Base-by-base conservation (phyloP, 2,797 vertebrate species). In the Peromyscus melanophrys region DNA sequence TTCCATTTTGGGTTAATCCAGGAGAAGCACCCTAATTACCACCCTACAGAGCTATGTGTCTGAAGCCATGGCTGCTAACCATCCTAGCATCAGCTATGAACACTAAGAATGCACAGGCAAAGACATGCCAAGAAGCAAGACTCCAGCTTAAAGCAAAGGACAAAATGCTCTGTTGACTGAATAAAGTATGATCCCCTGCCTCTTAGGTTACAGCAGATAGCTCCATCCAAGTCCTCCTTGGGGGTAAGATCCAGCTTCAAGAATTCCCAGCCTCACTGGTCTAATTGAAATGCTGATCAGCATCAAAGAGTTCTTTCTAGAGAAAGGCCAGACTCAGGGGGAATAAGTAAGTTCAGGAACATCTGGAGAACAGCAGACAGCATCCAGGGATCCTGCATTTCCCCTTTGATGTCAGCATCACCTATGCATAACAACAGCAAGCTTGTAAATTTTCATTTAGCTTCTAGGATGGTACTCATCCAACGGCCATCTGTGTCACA, bases 301-400 rank as follows among this genome's bases (percentile, higher is more conserved):
- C 87, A 89, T 91, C 82, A 95, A 85, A 96, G 69, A 12, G 82
- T 89, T 96, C 73, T 75, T 91, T 91, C 83, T 83, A 80, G 40
- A 94, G 77, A 91, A 96, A 91, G 23, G 14, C 82, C 67, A 91
- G 75, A 80, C 63, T 57, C 75, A 91, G 91, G 88, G 69, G 14
- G 46, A 89, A 67, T 63, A 57, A 87, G 57, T 80, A 76, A 87
- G 69, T 94, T 81, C n/a, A 75, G 82, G n/a, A 80, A 92, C 97
- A 96, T 96, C 95, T 96, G 96, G 96, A 94, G 69, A 94, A 17
- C 92, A 98, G 96, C 95, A 95, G 97, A 96, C 75, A 94, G 76
- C 69, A 93, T 25, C 55, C 0, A n/a, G 52, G 76, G 49, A 65
- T 89, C 80, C 84, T 67, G 31, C 40, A n/a, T 77, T 95, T 96